Percentiles rank a stretch among this genome's conserved stretches.
Conservation (phyloP, 2,888 invertebrate genomes). For the Parnassius smintheus region DNA sequence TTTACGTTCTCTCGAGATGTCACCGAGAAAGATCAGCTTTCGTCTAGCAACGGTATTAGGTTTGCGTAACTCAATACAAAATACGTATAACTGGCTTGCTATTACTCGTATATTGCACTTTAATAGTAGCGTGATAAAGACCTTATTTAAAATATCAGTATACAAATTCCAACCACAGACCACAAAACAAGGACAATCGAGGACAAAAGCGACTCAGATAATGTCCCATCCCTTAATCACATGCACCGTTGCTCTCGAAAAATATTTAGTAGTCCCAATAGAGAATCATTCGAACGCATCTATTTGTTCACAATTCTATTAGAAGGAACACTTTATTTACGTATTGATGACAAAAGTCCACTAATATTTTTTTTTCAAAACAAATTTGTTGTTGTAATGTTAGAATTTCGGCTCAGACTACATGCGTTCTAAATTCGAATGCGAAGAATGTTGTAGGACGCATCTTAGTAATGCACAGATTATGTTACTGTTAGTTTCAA, state of each 20-base stretch:
- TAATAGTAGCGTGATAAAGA: slow-evolving; percentile 47
- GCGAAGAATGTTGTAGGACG: slow-evolving; percentile 59
- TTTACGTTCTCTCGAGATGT: slow-evolving; percentile 77
- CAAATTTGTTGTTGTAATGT: slow-evolving; percentile 29
- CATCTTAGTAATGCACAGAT: slow-evolving; percentile 55
- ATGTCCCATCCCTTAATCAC: slow-evolving; percentile 80
- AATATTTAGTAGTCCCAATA: slow-evolving; percentile 68
- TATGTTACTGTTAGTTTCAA: slow-evolving; percentile 60
- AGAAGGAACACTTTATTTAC: slow-evolving; percentile 57
- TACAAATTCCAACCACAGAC: slow-evolving; percentile 62
- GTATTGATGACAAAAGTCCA: slow-evolving; percentile 59
- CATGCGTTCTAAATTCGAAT: slow-evolving; percentile 61
- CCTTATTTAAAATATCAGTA: slow-evolving; percentile 17
- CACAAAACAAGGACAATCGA: slow-evolving; percentile 68
- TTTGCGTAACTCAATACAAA: slow-evolving; percentile 79
- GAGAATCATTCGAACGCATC: slow-evolving; percentile 55
- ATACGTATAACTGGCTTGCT: slow-evolving; percentile 39
- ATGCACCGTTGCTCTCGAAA: slow-evolving; percentile 76
- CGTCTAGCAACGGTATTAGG: slow-evolving; percentile 73
- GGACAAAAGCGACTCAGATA: slow-evolving; percentile 71
- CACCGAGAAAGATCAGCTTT: slow-evolving; percentile 78
- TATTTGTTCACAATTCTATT: slow-evolving; percentile 66
- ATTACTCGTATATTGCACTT: slow-evolving; percentile 31
- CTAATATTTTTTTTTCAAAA: slow-evolving; percentile 37
- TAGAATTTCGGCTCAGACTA: slow-evolving; percentile 22